Conservation (phyloP, 2,113 vertebrate species). For the Anhinga anhinga region DNA sequence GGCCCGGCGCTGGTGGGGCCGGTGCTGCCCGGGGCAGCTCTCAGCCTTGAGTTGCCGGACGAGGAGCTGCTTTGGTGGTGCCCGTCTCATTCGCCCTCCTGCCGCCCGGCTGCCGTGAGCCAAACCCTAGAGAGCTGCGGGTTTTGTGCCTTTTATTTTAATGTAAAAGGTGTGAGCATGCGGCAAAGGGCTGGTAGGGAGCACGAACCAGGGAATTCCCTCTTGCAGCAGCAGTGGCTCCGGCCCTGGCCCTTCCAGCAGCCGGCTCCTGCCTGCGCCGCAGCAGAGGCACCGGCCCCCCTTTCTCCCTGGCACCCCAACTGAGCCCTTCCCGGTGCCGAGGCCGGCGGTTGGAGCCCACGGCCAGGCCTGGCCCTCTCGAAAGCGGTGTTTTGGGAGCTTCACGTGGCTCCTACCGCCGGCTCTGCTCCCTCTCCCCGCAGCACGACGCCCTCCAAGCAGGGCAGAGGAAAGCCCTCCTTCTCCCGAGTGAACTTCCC, state of each 20-base stretch:
- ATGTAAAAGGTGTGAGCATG: neutral
- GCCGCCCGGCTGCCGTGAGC: neutral
- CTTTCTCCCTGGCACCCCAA: neutral
- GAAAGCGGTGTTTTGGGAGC: neutral
- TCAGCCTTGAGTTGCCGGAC: neutral
- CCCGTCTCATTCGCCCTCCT: fast-evolving
- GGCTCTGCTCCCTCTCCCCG: neutral
- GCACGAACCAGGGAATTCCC: neutral
- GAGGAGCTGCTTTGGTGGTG: fast-evolving
- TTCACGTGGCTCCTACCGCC: fast-evolving
- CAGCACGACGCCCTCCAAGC: conserved; percentile 96
- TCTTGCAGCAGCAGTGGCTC: neutral
- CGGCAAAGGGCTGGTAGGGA: neutral
- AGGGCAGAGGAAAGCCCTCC: conserved; percentile 92
- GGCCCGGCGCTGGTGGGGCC: neutral
- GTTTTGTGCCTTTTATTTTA: neutral
- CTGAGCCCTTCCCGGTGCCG: fast-evolving
- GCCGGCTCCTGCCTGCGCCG: neutral
- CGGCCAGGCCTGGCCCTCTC: fast-evolving
- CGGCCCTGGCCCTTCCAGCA: neutral
- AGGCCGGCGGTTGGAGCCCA: fast-evolving
- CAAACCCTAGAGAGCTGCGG: neutral
- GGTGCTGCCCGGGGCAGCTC: neutral
- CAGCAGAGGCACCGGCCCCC: neutral
- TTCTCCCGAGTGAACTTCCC: conserved; percentile 93